Percentiles rank a stretch among this genome's conserved stretches.
These are phyloP conservation scores for Agrotis clavis DNA, from an alignment of 2,888 invertebrate species.

Conservation along the genomic window DNA sequence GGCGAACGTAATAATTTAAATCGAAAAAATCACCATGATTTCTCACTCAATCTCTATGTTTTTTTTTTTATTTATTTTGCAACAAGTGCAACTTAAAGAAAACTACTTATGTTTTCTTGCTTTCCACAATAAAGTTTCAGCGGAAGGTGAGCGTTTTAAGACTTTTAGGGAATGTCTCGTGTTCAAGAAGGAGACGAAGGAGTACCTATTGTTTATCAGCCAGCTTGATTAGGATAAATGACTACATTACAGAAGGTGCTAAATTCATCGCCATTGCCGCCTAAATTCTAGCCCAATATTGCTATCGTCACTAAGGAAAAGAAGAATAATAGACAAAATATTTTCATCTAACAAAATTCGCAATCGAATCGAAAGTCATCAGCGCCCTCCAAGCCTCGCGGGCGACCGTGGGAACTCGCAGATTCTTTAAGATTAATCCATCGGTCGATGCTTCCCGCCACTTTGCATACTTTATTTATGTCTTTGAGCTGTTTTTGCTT, in stretches of 20 bases:
- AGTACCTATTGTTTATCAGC: no score
- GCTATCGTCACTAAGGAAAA: not conserved
- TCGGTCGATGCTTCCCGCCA: constrained; percentile 72
- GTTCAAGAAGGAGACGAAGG: no score
- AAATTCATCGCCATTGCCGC: not conserved
- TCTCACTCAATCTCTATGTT: no score
- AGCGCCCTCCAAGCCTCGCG: constrained; percentile 54
- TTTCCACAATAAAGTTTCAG: no score
- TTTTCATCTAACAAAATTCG: constrained; percentile 25
- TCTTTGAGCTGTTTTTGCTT: constrained; percentile 67
- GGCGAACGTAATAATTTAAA: constrained; percentile 8
- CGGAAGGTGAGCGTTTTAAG: no score
- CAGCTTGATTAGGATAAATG: no score
- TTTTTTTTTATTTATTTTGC: not conserved
- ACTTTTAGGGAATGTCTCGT: no score
- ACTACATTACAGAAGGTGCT: not conserved
- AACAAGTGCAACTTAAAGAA: not conserved
- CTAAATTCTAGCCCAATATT: not conserved
- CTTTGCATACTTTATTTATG: constrained; percentile 79
- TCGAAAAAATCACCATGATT: not conserved
- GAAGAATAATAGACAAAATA: constrained; percentile 1
- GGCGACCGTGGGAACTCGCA: constrained; percentile 78
- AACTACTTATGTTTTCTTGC: not conserved
- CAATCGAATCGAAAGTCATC: constrained; percentile 59
- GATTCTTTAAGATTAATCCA: constrained; percentile 80